A percentile compares a stretch with the other conserved stretches of the same genome.
Conservation (phyloP, 2,113 vertebrate genomes). For the Rhadina sibilatrix region DNA sequence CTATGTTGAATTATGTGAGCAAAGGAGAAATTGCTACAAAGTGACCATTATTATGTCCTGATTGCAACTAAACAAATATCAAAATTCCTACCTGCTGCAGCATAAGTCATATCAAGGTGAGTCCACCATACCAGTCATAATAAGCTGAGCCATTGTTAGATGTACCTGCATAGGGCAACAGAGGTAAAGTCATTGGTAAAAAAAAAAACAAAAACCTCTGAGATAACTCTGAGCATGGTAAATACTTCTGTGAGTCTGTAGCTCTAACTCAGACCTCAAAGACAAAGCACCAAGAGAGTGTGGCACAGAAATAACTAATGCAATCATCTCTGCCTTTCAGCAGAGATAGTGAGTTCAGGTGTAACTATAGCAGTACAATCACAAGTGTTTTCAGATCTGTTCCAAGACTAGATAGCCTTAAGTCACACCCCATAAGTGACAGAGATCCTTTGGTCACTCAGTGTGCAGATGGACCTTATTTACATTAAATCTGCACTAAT, state of each 20-base stretch:
- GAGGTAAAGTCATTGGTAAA: neutral
- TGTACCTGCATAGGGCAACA: neutral
- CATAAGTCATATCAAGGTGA: neutral
- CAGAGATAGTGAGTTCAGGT: neutral
- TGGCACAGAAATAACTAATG: neutral
- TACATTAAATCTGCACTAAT: neutral
- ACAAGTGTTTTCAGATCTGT: neutral
- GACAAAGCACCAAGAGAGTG: neutral
- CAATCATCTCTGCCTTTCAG: neutral
- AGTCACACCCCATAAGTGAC: neutral
- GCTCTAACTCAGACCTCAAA: fast-evolving
- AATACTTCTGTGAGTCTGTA: neutral
- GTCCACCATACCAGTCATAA: neutral
- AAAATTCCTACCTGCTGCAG: neutral
- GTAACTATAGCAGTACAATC: neutral
- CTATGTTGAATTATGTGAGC: fast-evolving
- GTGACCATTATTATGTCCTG: neutral
- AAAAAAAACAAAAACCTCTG: neutral
- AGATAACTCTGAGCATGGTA: neutral
- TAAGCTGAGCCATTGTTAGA: neutral
- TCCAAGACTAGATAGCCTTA: neutral
- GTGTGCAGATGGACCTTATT: neutral
- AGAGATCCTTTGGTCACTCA: neutral
- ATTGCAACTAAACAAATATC: neutral
- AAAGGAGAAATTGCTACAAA: neutral